Evolutionary conservation across 2,888 invertebrate species (phyloP).

Genomic region (Priapulus caudatus): DNA sequence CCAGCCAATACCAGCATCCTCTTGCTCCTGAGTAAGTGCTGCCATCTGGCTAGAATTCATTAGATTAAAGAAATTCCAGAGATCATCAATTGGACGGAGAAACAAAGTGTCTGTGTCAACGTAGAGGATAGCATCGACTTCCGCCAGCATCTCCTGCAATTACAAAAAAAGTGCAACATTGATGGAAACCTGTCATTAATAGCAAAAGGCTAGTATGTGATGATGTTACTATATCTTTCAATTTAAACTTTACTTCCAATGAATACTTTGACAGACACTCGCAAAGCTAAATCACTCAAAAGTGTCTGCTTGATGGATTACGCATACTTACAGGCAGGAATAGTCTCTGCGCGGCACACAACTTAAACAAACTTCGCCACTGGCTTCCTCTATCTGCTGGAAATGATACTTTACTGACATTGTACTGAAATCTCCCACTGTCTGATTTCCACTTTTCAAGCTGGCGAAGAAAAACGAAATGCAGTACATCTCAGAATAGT

Average conservation of each 20-base stretch:
- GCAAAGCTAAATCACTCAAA: too few relatives aligned
- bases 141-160: constrained; percentile 58
- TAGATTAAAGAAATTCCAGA: constrained; percentile 66
- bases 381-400: constrained; percentile 57
- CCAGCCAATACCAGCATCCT: constrained; percentile 82
- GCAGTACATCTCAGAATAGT: background rate
- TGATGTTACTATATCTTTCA: too few relatives aligned
- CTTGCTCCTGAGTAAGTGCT: constrained; percentile 75
- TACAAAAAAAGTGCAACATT: constrained; percentile 13
- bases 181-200: background rate
- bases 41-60: constrained; percentile 79
- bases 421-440: constrained; percentile 55
- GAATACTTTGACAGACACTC: too few relatives aligned
- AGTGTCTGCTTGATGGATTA: too few relatives aligned
- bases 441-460: constrained; percentile 55
- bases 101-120: constrained; percentile 86
- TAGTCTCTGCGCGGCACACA: constrained; percentile 82
- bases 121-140: constrained; percentile 74
- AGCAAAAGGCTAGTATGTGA: background rate
- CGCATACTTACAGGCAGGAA: constrained; percentile 80
- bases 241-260: too few relatives aligned
- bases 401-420: constrained; percentile 62
- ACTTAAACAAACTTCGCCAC: constrained; percentile 81
- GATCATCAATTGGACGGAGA: constrained; percentile 61
- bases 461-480: constrained; percentile 42